phyloP scores from a whole-genome alignment of 2,797 vertebrate species.

The Hemibagrus guttatus region DNA sequence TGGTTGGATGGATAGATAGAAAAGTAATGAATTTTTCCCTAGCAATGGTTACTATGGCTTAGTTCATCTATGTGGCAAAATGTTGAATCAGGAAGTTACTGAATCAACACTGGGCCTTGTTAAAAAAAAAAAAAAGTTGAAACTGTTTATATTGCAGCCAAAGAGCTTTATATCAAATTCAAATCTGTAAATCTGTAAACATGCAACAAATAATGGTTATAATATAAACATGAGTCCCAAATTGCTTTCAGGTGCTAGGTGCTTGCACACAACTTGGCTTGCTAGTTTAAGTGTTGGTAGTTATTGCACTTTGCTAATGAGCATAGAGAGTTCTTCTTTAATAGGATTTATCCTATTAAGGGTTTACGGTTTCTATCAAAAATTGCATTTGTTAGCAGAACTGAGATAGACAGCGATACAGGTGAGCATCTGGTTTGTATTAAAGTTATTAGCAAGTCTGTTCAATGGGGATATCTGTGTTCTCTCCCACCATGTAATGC shows the following conservation, averaged over 20 bases:
- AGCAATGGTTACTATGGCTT: neutral
- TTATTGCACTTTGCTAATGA: conserved; percentile 48
- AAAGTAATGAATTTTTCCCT: neutral
- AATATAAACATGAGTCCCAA: conserved; percentile 23
- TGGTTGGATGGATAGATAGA: too few species aligned
- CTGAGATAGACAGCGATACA: conserved; percentile 50
- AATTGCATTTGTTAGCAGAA: conserved; percentile 32
- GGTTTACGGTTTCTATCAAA: conserved; percentile 20
- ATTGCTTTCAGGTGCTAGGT: conserved; percentile 49
- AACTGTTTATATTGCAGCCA: conserved; percentile 4
- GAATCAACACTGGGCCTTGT: conserved; percentile 11
- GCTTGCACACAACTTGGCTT: conserved; percentile 50
- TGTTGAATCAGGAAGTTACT: neutral
- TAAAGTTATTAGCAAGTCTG: conserved; percentile 23
- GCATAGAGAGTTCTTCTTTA: conserved; percentile 35
- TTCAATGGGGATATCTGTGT: neutral
- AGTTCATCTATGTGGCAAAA: neutral
- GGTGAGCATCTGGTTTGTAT: conserved; percentile 56
- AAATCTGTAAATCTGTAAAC: conserved; percentile 21
- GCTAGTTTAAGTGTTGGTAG: conserved; percentile 37
- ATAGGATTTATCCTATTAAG: conserved; percentile 33
- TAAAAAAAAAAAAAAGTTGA: neutral
- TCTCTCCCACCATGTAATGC: conserved; percentile 33
- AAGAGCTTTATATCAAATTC: conserved; percentile 13
- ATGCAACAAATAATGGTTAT: conserved; percentile 6